Conservation (phyloP, 2,113 vertebrate genomes). For the Serilophus lunatus region DNA sequence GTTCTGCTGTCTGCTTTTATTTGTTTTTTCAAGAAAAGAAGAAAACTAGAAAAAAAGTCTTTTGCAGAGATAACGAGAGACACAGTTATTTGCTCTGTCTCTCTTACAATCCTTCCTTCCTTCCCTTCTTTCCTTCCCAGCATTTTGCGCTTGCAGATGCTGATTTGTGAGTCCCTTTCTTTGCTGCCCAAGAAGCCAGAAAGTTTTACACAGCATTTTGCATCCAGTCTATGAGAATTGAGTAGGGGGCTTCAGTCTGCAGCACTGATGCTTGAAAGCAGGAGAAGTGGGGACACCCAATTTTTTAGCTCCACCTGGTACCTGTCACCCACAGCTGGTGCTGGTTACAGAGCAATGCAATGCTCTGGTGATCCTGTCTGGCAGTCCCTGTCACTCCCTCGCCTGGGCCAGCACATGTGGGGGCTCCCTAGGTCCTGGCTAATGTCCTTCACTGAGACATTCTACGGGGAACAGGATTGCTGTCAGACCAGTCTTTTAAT, state of each 20-base stretch:
- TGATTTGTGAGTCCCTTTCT: neutral
- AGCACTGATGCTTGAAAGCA: neutral
- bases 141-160: neutral
- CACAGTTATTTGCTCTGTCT: neutral
- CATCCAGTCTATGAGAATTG: neutral
- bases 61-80: neutral
- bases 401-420: neutral
- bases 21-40: neutral
- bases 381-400: neutral
- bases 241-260: neutral
- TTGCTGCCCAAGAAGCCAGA: neutral
- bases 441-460: rapidly evolving
- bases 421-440: neutral
- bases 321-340: rapidly evolving
- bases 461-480: neutral
- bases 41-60: neutral
- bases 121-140: neutral
- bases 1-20: neutral
- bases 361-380: neutral
- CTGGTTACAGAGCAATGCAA: neutral
- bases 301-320: neutral
- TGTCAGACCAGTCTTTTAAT: neutral
- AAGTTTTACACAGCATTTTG: rapidly evolving
- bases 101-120: neutral
- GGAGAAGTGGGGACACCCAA: neutral